A percentile compares a stretch with the other conserved stretches of the same genome.
These are phyloP conservation scores for Monodelphis domestica DNA, from an alignment of 2,797 vertebrate genomes.

Conservation along the genomic window DNA sequence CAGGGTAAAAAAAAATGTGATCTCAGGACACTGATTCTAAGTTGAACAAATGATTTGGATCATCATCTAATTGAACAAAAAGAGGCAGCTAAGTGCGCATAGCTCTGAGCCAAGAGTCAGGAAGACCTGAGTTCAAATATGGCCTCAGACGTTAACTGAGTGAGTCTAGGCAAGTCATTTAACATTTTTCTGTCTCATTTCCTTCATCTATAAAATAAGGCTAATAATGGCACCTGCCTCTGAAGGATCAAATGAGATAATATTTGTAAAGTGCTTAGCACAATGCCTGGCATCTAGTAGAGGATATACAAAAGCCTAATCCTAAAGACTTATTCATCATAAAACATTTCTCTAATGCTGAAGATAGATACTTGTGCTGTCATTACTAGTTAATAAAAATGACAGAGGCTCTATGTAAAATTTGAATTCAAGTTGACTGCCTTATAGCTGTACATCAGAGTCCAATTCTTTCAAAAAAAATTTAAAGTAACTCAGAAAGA, in stretches of 20 bases:
- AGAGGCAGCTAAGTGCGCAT: neutral
- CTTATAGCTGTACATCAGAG: neutral
- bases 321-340: neutral
- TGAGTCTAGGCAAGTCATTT: neutral
- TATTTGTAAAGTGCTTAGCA: neutral
- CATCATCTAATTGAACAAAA: neutral
- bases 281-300: neutral
- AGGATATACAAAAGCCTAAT: neutral
- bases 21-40: neutral
- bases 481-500: constrained; percentile 9
- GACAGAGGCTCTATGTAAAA: neutral
- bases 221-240: neutral
- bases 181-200: neutral
- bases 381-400: constrained; percentile 1
- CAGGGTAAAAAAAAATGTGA: neutral
- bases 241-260: neutral
- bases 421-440: neutral
- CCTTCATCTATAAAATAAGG: neutral
- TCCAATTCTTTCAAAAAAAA: neutral
- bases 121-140: neutral
- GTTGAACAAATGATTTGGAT: neutral
- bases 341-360: neutral
- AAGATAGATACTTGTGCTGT: neutral
- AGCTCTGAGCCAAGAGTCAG: neutral
- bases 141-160: neutral